Percentiles rank a stretch among this genome's conserved stretches.
phyloP scores from a whole-genome alignment of 2,113 vertebrate genomes.

The Glareola pratincola region DNA sequence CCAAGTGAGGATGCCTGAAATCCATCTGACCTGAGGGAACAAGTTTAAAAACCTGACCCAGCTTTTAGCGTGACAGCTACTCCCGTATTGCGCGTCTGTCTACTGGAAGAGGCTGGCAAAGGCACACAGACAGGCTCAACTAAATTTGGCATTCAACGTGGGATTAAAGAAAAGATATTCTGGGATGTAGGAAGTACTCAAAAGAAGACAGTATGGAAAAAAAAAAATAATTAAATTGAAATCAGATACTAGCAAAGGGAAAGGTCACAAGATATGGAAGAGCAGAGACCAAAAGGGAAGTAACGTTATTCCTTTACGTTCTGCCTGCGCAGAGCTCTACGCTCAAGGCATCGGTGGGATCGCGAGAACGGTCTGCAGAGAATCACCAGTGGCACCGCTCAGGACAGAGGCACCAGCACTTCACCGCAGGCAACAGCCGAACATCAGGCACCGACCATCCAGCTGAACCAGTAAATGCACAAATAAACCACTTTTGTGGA shows the following conservation, averaged over 20 bases:
- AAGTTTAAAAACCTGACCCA: slow-evolving; percentile 35
- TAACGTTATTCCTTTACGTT: not conserved
- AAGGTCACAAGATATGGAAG: not conserved
- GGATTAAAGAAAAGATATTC: slow-evolving; percentile 35
- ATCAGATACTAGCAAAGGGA: not conserved
- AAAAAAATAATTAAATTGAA: not conserved
- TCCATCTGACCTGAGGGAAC: slow-evolving; percentile 23
- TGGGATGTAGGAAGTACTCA: not conserved
- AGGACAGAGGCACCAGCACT: not conserved
- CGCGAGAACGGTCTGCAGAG: not conserved
- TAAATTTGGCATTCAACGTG: slow-evolving; percentile 10
- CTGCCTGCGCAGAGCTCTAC: not conserved
- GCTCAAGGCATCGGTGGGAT: not conserved
- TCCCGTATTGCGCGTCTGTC: not conserved
- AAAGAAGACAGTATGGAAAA: not conserved
- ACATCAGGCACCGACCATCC: not conserved
- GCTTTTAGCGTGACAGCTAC: not conserved
- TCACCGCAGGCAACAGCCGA: not conserved
- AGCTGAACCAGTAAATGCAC: not conserved
- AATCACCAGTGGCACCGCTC: not conserved
- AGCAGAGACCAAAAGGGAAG: not conserved
- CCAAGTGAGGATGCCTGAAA: slow-evolving; percentile 46
- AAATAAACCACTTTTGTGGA: not conserved
- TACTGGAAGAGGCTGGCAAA: slow-evolving; percentile 15
- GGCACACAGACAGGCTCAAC: not conserved